A percentile compares a stretch with the other conserved stretches of the same genome.
Evolutionary conservation across 2,888 invertebrate genomes (phyloP).

Genomic region (Stegophylla sp.): DNA sequence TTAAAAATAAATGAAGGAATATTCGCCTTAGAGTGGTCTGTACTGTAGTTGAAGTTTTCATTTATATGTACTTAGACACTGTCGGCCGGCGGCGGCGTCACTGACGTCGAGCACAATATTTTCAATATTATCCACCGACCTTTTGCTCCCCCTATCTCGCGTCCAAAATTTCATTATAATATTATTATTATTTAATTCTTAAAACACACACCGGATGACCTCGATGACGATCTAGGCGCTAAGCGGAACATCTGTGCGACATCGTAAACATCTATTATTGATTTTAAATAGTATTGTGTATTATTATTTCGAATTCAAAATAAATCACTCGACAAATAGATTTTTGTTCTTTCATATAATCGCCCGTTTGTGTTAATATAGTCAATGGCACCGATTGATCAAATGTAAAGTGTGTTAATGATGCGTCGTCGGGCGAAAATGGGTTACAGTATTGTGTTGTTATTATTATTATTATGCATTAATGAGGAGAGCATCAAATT

Average conservation of each 20-base stretch:
- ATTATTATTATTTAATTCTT: no score
- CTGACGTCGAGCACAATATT: neutral
- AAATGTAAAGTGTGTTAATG: slow-evolving; percentile 22
- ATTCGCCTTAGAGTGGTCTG: no score
- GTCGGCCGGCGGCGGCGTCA: no score
- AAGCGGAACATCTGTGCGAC: neutral
- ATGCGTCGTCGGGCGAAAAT: neutral
- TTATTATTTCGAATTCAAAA: slow-evolving; percentile 16
- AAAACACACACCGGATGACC: slow-evolving; percentile 28
- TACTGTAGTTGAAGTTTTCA: no score
- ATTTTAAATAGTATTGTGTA: no score
- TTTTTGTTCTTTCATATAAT: neutral
- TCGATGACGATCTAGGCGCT: neutral
- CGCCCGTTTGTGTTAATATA: no score
- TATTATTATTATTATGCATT: no score
- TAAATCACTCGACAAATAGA: slow-evolving; percentile 5
- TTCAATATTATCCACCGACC: neutral
- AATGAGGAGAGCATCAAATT: neutral
- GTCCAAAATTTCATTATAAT: neutral
- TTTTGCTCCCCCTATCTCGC: slow-evolving; percentile 3
- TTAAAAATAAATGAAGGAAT: no score
- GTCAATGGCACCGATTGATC: neutral
- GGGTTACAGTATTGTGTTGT: neutral
- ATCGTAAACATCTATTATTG: neutral
- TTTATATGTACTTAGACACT: no score